Conservation (phyloP, 2,113 vertebrate genomes). For the Eudyptes chrysolophus region DNA sequence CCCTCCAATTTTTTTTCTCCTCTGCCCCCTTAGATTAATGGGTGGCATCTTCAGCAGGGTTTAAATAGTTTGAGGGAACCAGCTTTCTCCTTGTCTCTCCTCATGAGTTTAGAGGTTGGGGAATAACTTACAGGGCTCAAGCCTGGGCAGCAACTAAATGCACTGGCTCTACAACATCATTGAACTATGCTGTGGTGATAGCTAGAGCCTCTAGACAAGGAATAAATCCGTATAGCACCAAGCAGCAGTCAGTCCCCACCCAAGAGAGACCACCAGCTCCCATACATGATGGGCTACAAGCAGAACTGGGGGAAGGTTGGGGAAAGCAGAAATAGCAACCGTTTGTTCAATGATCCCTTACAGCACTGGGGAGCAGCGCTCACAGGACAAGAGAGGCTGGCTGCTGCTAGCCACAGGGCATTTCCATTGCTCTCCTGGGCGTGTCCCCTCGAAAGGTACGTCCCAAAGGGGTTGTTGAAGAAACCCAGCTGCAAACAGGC, state of each 20-base stretch:
- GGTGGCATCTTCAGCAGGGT: neutral
- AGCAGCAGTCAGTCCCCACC: neutral
- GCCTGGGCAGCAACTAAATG: neutral
- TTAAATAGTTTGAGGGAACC: neutral
- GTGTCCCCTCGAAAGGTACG: accelerated
- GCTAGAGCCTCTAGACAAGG: neutral
- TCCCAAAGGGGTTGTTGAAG: neutral
- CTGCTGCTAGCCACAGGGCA: neutral
- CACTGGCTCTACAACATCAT: neutral
- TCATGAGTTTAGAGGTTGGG: neutral
- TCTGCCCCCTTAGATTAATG: neutral
- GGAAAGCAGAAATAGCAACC: neutral
- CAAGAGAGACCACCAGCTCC: neutral
- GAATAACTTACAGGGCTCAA: neutral
- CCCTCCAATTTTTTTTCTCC: neutral
- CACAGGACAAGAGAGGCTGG: neutral
- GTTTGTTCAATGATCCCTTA: neutral
- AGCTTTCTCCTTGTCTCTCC: neutral
- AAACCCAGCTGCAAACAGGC: neutral
- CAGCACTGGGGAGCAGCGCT: accelerated
- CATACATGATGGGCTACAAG: too few relatives aligned
- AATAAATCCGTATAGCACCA: neutral
- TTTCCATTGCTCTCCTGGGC: accelerated
- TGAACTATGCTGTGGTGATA: neutral
- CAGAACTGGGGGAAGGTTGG: neutral